phyloP scores from a whole-genome alignment of 2,888 invertebrate genomes.

The Augiades crinisus region DNA sequence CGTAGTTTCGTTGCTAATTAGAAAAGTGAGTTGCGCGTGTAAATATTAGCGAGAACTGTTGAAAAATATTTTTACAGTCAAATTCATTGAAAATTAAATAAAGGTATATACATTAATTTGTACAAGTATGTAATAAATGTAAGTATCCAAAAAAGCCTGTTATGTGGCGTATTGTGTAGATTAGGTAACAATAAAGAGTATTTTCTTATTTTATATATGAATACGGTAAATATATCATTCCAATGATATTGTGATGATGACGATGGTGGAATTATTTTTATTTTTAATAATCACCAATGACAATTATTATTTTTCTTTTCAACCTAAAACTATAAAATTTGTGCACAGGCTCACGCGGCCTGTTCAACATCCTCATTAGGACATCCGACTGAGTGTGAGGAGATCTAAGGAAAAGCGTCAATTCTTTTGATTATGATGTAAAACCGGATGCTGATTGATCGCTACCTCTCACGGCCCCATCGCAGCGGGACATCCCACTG shows the following conservation, averaged over 20 bases:
- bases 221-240: too few relatives aligned
- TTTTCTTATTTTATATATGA: too few relatives aligned
- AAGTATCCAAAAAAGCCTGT: too few relatives aligned
- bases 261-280: too few relatives aligned
- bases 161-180: too few relatives aligned
- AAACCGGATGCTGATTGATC: conserved; percentile 3
- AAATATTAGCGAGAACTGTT: conserved; percentile 14
- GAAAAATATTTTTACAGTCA: not conserved
- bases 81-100: too few relatives aligned
- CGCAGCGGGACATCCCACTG: conserved; percentile 22
- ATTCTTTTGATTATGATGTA: conserved; percentile 1
- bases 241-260: too few relatives aligned
- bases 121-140: too few relatives aligned
- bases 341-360: not conserved
- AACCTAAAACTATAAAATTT: too few relatives aligned
- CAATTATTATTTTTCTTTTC: too few relatives aligned
- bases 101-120: not conserved
- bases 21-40: conserved; percentile 22
- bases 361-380: conserved; percentile 9
- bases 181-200: too few relatives aligned
- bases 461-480: conserved; percentile 3
- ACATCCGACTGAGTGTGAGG: not conserved
- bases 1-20: conserved; percentile 42
- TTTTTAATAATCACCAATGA: too few relatives aligned
- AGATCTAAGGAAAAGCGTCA: conserved; percentile 4